Conservation (phyloP, 1,140 invertebrate genomes). For the Acromyrmex echinatior region DNA sequence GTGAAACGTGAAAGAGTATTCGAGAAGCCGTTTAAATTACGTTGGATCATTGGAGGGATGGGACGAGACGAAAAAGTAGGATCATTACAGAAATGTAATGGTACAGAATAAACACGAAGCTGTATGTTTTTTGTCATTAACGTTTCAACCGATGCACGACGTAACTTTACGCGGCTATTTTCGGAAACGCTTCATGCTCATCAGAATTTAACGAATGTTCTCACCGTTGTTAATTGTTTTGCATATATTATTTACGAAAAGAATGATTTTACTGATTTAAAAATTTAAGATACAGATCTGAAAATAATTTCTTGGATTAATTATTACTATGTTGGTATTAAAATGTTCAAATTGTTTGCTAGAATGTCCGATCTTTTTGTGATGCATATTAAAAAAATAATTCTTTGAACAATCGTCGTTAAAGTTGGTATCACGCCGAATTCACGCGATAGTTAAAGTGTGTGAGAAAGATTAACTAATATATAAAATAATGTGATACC, state of each 20-base stretch:
- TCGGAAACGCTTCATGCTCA: not conserved
- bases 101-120: not conserved
- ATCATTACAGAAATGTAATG: not conserved
- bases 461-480: not conserved
- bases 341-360: too few species aligned
- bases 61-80: not conserved
- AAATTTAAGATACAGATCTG: too few species aligned
- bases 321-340: too few species aligned
- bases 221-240: not conserved
- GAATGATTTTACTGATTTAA: too few species aligned
- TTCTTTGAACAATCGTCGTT: not conserved
- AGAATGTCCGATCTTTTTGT: too few species aligned
- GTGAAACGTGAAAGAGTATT: not conserved
- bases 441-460: not conserved
- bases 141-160: not conserved
- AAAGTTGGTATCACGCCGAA: not conserved
- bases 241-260: not conserved
- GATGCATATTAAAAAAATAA: not conserved
- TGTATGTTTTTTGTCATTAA: not conserved
- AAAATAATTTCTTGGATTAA: too few species aligned
- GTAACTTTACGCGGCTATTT: not conserved
- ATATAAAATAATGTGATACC: slow-evolving; percentile 85
- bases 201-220: not conserved
- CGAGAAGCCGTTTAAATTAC: slow-evolving; percentile 20
- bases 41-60: not conserved